phyloP scores from a whole-genome alignment of 64 coral and sea anemone genomes.

The Catalaphyllia jardinei region DNA sequence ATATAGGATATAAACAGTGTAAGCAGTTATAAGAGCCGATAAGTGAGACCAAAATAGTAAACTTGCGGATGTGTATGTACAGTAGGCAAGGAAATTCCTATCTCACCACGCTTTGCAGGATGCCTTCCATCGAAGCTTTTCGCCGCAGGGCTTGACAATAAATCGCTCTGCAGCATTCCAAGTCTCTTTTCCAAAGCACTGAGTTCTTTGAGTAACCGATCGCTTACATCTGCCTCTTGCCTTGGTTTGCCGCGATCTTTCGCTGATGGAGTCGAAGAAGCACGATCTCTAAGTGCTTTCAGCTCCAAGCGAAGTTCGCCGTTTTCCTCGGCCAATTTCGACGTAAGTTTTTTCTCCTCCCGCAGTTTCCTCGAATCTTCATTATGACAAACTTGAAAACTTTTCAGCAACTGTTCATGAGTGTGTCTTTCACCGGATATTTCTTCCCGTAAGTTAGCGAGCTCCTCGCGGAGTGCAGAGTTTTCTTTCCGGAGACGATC shows the following conservation, averaged over 20 bases:
- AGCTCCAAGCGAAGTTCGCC: slow-evolving; percentile 62
- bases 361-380: slow-evolving; percentile 66
- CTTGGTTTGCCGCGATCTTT: background rate
- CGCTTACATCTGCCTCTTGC: background rate
- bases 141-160: slow-evolving; percentile 58
- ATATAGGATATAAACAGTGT: background rate
- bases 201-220: background rate
- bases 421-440: slow-evolving; percentile 67
- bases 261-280: background rate
- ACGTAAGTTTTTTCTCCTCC: slow-evolving; percentile 63
- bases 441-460: slow-evolving; percentile 65
- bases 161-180: slow-evolving; percentile 51
- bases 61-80: background rate
- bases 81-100: slow-evolving; percentile 11
- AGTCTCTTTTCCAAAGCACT: slow-evolving; percentile 35
- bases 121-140: slow-evolving; percentile 36
- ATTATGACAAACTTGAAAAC: slow-evolving; percentile 60
- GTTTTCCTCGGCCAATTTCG: slow-evolving; percentile 62
- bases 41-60: background rate
- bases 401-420: slow-evolving; percentile 70
- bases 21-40: background rate
- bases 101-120: slow-evolving; percentile 48
- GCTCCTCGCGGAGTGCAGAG: slow-evolving; percentile 55
- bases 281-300: slow-evolving; percentile 24
- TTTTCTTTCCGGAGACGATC: slow-evolving; percentile 70